phyloP scores from a whole-genome alignment of 1,140 invertebrate genomes.

The Cyphomyrmex costatus region DNA sequence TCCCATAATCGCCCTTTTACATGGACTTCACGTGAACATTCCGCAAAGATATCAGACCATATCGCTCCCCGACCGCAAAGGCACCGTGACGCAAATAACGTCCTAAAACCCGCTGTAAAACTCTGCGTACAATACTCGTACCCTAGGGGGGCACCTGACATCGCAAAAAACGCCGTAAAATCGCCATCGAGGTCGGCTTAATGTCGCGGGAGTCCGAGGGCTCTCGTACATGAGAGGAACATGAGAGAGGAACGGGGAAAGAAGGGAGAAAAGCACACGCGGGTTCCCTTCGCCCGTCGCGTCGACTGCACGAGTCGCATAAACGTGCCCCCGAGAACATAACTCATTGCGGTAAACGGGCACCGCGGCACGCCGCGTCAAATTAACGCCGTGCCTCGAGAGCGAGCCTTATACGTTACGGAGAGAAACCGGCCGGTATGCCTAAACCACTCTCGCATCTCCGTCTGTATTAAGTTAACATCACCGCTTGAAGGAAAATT shows the following conservation, averaged over 20 bases:
- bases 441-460: slow-evolving; percentile 1
- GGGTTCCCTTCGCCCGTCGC: slow-evolving; percentile 12
- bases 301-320: slow-evolving; percentile 76
- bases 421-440: slow-evolving; percentile 38
- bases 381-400: slow-evolving; percentile 79
- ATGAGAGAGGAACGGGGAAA: background rate
- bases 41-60: slow-evolving; percentile 30
- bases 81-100: slow-evolving; percentile 57
- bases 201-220: slow-evolving; percentile 35
- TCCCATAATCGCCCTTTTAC: slow-evolving; percentile 48
- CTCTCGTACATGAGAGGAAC: background rate
- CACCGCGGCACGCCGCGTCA: slow-evolving; percentile 81
- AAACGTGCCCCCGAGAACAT: slow-evolving; percentile 82
- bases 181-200: slow-evolving; percentile 60
- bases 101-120: slow-evolving; percentile 51
- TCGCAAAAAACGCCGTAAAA: slow-evolving; percentile 62
- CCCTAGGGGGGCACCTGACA: slow-evolving; percentile 34
- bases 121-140: slow-evolving; percentile 15
- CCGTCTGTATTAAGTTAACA: slow-evolving; percentile 45
- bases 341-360: slow-evolving; percentile 84
- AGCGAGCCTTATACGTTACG: slow-evolving; percentile 64
- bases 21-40: slow-evolving; percentile 41
- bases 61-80: slow-evolving; percentile 30
- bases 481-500: slow-evolving; percentile 13
- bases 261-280: slow-evolving; percentile 36